Base-by-base conservation (phyloP, 2,113 vertebrate genomes). In the Orthonyx spaldingii region DNA sequence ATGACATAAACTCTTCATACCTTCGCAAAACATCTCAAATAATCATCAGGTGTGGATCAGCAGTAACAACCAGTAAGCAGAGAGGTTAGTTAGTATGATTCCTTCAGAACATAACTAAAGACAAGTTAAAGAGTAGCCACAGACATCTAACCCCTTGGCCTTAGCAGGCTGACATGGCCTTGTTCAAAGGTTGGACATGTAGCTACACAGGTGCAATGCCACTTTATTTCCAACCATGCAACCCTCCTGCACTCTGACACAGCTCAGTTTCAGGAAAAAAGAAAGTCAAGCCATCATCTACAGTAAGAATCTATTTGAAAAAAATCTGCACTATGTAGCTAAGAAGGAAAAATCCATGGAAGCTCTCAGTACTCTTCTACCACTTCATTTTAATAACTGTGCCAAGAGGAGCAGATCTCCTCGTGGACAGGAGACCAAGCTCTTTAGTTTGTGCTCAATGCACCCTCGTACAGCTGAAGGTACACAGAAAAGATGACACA, bases 91-190 rank as follows among this genome's bases (percentile, higher is more conserved):
- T 23, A 44, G 14, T 32, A 33, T 7, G 15, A 82, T 39, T 84
- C 77, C 69, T 82, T 89, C 70, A 52, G 32, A 87, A 60, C 17
- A 37, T 10, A 9, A 37, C 61, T 79, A 72, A 87, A 65, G 76
- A 56, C 35, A 66, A 84, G 77, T 89, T 95, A 92, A 96, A 92
- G 39, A 89, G 77, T 87, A 95, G 84, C 78, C 87, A 91, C 60
- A 76, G 61, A 32, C 49, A 68, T 6, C 50, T 81, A 89, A 92
- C 35, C 53, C 61, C 60, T 37, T 20, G 46, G 57, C 57, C 53
- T 92, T 68, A 89, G n/a, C n/a, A n/a, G n/a, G 32, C 60, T 81
- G 56, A 68, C 44, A 75, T 24, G 63, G 42, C 46, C 77, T 75
- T 27, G 80, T 79, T 81, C 91, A 90, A 87, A 91, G 77, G 53